Percentiles rank a stretch among this genome's conserved stretches.
phyloP scores from a whole-genome alignment of 2,888 invertebrate species.

The Pterostichus niger region DNA sequence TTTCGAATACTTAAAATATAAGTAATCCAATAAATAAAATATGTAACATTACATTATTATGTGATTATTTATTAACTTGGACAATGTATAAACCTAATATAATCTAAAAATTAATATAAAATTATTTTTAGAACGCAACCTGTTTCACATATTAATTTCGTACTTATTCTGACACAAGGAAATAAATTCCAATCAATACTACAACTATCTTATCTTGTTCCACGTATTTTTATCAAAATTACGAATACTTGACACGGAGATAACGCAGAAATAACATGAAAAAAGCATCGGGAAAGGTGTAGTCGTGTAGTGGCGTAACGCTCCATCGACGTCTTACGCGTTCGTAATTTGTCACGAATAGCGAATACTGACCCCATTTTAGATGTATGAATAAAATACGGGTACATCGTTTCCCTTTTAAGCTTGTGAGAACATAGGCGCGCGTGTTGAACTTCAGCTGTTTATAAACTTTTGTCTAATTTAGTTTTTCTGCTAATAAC shows the following conservation, averaged over 20 bases:
- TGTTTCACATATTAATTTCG: too few relatives aligned
- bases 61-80: too few relatives aligned
- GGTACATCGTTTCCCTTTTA: slow-evolving; percentile 61
- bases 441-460: not conserved
- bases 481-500: too few relatives aligned
- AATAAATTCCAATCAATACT: not conserved
- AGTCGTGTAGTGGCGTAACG: not conserved
- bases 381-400: slow-evolving; percentile 62
- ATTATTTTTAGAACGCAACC: too few relatives aligned
- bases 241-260: slow-evolving; percentile 9
- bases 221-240: slow-evolving; percentile 6
- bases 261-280: slow-evolving; percentile 45
- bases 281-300: slow-evolving; percentile 28
- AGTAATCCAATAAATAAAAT: too few relatives aligned
- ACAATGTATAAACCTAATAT: too few relatives aligned
- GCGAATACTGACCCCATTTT: slow-evolving; percentile 43
- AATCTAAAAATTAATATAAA: too few relatives aligned
- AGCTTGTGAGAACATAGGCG: not conserved
- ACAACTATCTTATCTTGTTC: not conserved
- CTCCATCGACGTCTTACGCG: slow-evolving; percentile 38
- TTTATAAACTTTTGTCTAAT: too few relatives aligned
- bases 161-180: too few relatives aligned
- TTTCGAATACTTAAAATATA: too few relatives aligned
- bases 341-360: slow-evolving; percentile 49
- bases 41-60: too few relatives aligned